Conservation (phyloP, 2,797 vertebrate species). For the Garrulus glandarius region DNA sequence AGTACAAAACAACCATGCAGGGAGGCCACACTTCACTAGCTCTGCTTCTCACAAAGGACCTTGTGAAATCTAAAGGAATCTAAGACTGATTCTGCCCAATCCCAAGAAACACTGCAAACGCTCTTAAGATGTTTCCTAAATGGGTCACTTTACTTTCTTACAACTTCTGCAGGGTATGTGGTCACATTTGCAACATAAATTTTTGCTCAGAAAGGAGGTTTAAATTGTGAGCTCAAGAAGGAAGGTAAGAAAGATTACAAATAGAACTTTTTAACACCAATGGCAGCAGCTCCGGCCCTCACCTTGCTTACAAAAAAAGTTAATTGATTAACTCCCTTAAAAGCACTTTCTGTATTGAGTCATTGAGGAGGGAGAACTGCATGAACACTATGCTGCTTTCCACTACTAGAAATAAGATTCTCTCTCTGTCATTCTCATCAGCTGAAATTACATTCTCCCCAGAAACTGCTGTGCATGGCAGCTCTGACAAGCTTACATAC, state of each 20-base stretch:
- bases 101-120: background rate
- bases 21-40: background rate
- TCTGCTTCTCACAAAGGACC: background rate
- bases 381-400: background rate
- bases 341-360: background rate
- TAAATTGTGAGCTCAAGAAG: background rate
- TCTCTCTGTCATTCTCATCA: background rate
- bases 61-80: background rate
- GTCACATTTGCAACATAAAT: background rate
- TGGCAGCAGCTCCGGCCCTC: background rate
- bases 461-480: background rate
- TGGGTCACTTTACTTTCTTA: background rate
- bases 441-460: background rate
- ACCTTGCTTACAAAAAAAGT: background rate
- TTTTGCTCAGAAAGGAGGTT: background rate
- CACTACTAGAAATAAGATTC: background rate
- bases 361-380: background rate
- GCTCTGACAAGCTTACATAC: background rate
- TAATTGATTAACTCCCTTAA: background rate
- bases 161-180: background rate
- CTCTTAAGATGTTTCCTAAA: background rate
- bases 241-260: background rate
- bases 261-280: background rate
- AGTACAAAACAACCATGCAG: background rate
- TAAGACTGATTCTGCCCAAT: background rate